Conservation (phyloP, 2,797 vertebrate genomes). For the Eleutherodactylus coqui region DNA sequence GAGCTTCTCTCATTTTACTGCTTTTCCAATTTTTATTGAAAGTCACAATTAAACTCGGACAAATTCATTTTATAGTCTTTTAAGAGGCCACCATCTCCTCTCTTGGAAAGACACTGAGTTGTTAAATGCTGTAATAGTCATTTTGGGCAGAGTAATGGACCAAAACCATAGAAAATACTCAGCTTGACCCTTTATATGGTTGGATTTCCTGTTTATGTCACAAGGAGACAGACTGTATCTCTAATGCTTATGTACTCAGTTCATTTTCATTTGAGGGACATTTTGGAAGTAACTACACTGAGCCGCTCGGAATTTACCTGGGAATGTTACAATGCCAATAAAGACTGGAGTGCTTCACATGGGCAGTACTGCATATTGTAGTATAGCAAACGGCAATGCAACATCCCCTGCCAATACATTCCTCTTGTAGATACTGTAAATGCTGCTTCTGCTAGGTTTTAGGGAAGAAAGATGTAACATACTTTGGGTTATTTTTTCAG, state of each 20-base stretch:
- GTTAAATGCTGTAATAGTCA: slow-evolving; percentile 57
- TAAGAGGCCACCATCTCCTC: slow-evolving; percentile 38
- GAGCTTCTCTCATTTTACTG: slow-evolving; percentile 69
- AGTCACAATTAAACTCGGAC: slow-evolving; percentile 67
- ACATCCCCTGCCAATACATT: neutral
- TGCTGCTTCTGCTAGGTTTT: neutral
- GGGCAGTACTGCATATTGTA: neutral
- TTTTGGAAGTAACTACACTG: neutral
- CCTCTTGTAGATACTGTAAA: neutral
- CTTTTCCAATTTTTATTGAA: slow-evolving; percentile 71
- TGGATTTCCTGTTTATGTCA: slow-evolving; percentile 33
- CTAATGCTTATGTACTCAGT: slow-evolving; percentile 6
- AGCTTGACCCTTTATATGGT: slow-evolving; percentile 35
- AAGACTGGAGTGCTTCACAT: neutral
- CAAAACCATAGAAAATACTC: slow-evolving; percentile 46
- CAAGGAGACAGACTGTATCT: slow-evolving; percentile 4
- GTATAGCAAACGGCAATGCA: neutral
- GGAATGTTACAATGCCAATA: neutral
- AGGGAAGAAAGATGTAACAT: neutral
- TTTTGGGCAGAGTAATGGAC: slow-evolving; percentile 52
- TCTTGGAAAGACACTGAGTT: slow-evolving; percentile 58
- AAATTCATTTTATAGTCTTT: slow-evolving; percentile 65
- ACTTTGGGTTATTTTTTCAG: neutral
- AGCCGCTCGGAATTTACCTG: neutral
- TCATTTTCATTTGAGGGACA: slow-evolving; percentile 15